A percentile compares a stretch with the other conserved stretches of the same genome.
Conservation (phyloP, 2,888 invertebrate genomes). For the Ditula angustiorana region DNA sequence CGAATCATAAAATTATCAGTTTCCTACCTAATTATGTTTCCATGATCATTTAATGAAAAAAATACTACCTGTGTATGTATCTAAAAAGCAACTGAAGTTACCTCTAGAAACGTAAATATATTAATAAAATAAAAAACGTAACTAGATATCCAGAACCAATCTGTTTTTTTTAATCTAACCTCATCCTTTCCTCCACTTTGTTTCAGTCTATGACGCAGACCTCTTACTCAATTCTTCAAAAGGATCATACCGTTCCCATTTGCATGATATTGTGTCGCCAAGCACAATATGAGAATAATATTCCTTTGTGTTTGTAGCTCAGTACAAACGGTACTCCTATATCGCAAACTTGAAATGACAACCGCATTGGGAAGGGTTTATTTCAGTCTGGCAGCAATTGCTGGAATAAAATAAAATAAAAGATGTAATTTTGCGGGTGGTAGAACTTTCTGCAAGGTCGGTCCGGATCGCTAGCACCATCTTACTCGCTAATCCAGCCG, state of each 20-base stretch:
- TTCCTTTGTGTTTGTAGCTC: constrained; percentile 37
- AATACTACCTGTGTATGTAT: too few relatives aligned
- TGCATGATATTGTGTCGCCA: constrained; percentile 37
- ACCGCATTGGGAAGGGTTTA: constrained; percentile 9
- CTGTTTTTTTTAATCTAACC: constrained; percentile 20
- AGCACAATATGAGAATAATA: constrained; percentile 36
- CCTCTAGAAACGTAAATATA: neutral
- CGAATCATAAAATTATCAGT: too few relatives aligned
- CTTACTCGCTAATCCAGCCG: too few relatives aligned
- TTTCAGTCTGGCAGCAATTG: too few relatives aligned
- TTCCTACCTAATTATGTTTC: too few relatives aligned
- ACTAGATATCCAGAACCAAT: constrained; percentile 23
- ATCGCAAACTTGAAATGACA: constrained; percentile 27
- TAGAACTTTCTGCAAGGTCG: too few relatives aligned
- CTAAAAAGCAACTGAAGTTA: neutral
- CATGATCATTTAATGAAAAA: too few relatives aligned
- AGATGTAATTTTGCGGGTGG: too few relatives aligned
- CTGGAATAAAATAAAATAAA: too few relatives aligned
- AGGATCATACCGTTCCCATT: constrained; percentile 36
- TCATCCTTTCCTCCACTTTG: constrained; percentile 5
- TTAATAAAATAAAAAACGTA: neutral
- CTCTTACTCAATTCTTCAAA: constrained; percentile 32
- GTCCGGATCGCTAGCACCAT: too few relatives aligned
- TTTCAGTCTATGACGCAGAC: constrained; percentile 2
- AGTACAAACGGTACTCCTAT: constrained; percentile 19